A percentile compares a stretch with the other conserved stretches of the same genome.
phyloP scores from a whole-genome alignment of 2,888 invertebrate species.

The Sacculina carcini region DNA sequence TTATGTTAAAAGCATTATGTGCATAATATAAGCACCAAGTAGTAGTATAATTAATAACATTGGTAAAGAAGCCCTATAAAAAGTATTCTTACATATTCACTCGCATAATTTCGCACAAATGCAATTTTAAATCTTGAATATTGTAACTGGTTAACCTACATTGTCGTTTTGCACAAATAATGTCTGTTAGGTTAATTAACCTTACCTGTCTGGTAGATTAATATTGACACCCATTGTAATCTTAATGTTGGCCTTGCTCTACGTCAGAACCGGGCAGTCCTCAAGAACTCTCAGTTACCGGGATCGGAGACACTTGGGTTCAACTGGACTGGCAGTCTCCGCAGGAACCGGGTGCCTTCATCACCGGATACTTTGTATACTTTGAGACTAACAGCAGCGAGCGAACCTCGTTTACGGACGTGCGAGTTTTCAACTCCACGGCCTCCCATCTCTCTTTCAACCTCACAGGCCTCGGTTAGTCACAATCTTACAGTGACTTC shows the following conservation, averaged over 20 bases:
- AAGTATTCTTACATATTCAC: neutral
- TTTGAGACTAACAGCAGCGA: neutral
- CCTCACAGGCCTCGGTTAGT: neutral
- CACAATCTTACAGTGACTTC: too few relatives aligned
- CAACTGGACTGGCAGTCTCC: neutral
- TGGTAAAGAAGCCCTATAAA: too few relatives aligned
- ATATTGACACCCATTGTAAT: neutral
- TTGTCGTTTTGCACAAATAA: too few relatives aligned
- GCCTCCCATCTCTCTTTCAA: neutral
- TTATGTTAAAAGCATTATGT: too few relatives aligned
- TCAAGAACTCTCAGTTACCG: neutral
- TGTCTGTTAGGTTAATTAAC: too few relatives aligned
- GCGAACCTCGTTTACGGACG: neutral
- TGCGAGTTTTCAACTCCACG: neutral
- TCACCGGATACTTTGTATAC: neutral
- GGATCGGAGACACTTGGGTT: neutral
- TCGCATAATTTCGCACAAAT: too few relatives aligned
- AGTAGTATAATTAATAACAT: too few relatives aligned
- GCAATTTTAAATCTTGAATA: too few relatives aligned
- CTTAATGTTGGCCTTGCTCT: neutral
- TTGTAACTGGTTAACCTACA: too few relatives aligned
- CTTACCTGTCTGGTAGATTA: too few relatives aligned
- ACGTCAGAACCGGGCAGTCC: neutral
- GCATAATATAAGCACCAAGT: too few relatives aligned
- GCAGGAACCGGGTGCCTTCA: neutral